These are phyloP conservation scores for Acrobasis repandana DNA, from an alignment of 2,888 invertebrate species.

Conservation along the genomic window DNA sequence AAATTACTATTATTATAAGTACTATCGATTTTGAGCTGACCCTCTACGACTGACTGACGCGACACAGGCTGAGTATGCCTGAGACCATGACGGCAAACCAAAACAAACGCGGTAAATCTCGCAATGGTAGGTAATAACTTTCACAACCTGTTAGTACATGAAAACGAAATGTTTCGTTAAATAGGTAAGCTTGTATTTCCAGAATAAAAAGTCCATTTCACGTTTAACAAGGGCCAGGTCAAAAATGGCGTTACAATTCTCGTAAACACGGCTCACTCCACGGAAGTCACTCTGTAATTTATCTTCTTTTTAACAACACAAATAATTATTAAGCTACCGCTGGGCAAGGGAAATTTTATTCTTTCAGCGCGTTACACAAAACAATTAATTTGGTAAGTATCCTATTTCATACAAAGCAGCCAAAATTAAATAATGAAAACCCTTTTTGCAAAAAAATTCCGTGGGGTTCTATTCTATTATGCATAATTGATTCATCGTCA, in stretches of 20 bases:
- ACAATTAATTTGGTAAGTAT: neutral
- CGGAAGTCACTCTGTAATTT: constrained; percentile 24
- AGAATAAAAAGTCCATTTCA: neutral
- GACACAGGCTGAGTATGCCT: too few species aligned
- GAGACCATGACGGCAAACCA: too few species aligned
- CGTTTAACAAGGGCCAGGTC: neutral
- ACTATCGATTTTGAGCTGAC: too few species aligned
- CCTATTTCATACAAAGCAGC: neutral
- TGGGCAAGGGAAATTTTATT: neutral
- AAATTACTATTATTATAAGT: too few species aligned
- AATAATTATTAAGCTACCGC: constrained; percentile 32
- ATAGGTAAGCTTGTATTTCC: neutral
- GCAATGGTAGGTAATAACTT: too few species aligned
- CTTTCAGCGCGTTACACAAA: neutral
- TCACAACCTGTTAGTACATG: neutral
- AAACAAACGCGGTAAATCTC: too few species aligned
- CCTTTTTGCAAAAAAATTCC: neutral
- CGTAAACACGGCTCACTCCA: constrained; percentile 21
- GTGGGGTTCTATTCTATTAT: neutral
- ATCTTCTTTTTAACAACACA: constrained; percentile 34
- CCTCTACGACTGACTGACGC: too few species aligned
- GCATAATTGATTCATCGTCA: neutral
- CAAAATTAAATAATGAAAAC: neutral
- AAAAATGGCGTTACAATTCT: constrained; percentile 19
- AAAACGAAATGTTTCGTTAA: neutral